Evolutionary conservation across 2,888 invertebrate genomes (phyloP).

Genomic region (Tromatobia lineatoria): DNA sequence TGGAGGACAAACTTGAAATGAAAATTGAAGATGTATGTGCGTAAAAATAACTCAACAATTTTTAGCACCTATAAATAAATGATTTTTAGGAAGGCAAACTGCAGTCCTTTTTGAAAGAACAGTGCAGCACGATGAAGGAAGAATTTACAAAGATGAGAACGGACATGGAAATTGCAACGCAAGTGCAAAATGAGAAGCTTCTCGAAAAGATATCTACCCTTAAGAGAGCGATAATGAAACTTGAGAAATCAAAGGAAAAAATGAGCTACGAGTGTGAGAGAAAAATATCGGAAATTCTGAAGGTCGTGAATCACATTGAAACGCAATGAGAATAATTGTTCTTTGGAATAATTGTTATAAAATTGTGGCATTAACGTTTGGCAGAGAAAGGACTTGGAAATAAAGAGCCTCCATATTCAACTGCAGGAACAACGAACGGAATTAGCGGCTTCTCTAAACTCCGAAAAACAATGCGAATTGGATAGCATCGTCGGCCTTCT

Average conservation of each 20-base stretch:
- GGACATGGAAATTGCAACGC: slow-evolving; percentile 75
- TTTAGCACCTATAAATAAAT: not conserved
- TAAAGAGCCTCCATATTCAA: slow-evolving; percentile 76
- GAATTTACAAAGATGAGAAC: slow-evolving; percentile 78
- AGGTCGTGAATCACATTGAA: slow-evolving; percentile 70
- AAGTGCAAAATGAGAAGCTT: slow-evolving; percentile 75
- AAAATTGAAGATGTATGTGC: slow-evolving; percentile 77
- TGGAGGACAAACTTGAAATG: slow-evolving; percentile 76
- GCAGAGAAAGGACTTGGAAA: slow-evolving; percentile 78
- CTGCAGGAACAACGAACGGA: slow-evolving; percentile 77
- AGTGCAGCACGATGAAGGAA: slow-evolving; percentile 77
- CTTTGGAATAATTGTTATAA: not conserved
- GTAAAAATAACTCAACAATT: not conserved
- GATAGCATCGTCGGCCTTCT: slow-evolving; percentile 72
- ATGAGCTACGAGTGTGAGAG: slow-evolving; percentile 76
- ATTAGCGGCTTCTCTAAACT: slow-evolving; percentile 74
- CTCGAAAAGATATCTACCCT: slow-evolving; percentile 72
- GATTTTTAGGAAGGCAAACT: slow-evolving; percentile 76
- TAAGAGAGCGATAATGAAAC: slow-evolving; percentile 75
- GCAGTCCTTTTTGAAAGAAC: slow-evolving; percentile 76
- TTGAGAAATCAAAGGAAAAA: slow-evolving; percentile 78
- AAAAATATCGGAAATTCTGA: slow-evolving; percentile 76
- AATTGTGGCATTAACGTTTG: slow-evolving; percentile 18
- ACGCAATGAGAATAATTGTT: not conserved
- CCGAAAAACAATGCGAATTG: slow-evolving; percentile 77